These are phyloP conservation scores for Pseudorectes ferrugineus DNA, from an alignment of 2,113 vertebrate species.

Conservation along the genomic window DNA sequence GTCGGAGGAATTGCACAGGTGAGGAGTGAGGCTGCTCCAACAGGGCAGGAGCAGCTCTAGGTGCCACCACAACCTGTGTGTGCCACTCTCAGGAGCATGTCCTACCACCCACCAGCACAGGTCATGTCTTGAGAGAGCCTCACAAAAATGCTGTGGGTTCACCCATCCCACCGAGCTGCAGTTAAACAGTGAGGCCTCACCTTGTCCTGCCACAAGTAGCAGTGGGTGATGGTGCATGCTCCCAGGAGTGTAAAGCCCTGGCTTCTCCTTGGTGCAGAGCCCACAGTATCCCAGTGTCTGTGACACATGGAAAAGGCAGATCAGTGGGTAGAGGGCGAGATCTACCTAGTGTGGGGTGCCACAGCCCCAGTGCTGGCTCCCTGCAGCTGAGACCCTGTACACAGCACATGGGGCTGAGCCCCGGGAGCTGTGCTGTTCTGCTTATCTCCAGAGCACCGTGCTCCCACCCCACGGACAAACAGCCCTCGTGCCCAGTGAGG, in stretches of 20 bases:
- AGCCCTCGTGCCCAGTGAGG: background rate
- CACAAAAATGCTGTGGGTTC: background rate
- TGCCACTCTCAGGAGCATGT: background rate
- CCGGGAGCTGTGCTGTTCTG: background rate
- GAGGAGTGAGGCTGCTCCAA: background rate
- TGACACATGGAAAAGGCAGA: background rate
- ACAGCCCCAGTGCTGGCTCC: background rate
- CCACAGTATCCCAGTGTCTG: background rate
- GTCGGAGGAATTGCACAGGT: constrained; percentile 98
- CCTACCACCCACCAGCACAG: background rate
- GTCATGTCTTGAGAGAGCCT: background rate
- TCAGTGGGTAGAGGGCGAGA: background rate
- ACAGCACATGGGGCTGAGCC: background rate
- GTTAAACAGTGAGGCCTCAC: background rate
- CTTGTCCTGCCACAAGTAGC: background rate
- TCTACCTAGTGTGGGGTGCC: background rate
- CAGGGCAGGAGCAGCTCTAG: background rate
- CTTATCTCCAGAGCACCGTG: fast-evolving
- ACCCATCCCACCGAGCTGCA: background rate
- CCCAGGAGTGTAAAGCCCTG: background rate
- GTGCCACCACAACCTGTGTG: background rate
- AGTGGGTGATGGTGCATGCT: background rate
- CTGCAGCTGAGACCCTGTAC: background rate
- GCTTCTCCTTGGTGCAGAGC: background rate
- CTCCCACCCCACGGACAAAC: background rate